Evolutionary conservation across 2,888 invertebrate species (phyloP).

Genomic region (Chouioia cunea): DNA sequence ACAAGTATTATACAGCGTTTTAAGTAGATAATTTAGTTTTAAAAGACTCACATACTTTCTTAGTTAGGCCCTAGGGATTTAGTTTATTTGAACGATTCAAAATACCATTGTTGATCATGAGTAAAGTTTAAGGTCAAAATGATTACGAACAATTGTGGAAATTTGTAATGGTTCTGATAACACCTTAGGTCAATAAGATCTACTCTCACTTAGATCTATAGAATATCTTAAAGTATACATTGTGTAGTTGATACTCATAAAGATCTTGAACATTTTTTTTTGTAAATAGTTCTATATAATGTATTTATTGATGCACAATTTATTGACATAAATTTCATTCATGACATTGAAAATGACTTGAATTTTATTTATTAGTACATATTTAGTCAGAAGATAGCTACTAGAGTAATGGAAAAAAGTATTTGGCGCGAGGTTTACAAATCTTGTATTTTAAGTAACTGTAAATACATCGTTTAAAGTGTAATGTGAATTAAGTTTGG

Average conservation of each 20-base stretch:
- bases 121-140: too few species aligned
- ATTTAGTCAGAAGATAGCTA: slow-evolving; percentile 10
- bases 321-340: slow-evolving; percentile 12
- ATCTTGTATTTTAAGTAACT: slow-evolving; percentile 20
- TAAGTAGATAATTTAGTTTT: too few species aligned
- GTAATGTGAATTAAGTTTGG: slow-evolving; percentile 16
- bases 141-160: too few species aligned
- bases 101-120: too few species aligned
- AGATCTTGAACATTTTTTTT: slow-evolving; percentile 10
- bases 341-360: slow-evolving; percentile 11
- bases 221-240: slow-evolving; percentile 5
- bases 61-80: too few species aligned
- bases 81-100: too few species aligned
- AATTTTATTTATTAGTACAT: slow-evolving; percentile 21
- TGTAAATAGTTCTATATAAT: slow-evolving; percentile 18
- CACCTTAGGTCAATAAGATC: slow-evolving; percentile 12
- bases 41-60: too few species aligned
- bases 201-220: background rate
- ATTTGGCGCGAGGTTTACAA: slow-evolving; percentile 15
- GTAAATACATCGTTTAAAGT: slow-evolving; percentile 25
- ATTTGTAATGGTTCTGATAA: slow-evolving; percentile 26
- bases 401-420: slow-evolving; percentile 1
- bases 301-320: slow-evolving; percentile 30
- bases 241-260: slow-evolving; percentile 12
- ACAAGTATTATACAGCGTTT: too few species aligned